Percentiles rank a stretch among this genome's conserved stretches.
These are phyloP conservation scores for Cochlearius cochlearius DNA, from an alignment of 2,113 vertebrate genomes.

Conservation along the genomic window DNA sequence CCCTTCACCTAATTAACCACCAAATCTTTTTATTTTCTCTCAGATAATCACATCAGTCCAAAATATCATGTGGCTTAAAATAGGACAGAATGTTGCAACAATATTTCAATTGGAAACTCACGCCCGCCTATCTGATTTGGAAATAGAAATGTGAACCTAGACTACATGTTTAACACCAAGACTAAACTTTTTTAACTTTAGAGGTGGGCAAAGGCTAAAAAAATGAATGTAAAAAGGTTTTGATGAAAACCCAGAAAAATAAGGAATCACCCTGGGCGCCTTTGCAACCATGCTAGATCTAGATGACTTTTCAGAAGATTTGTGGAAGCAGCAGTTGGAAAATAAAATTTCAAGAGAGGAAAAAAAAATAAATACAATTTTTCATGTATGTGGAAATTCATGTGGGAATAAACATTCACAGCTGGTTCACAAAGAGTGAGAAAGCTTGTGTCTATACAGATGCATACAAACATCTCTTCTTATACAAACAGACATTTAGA, in stretches of 20 bases:
- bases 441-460: not conserved
- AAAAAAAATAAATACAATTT: not conserved
- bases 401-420: not conserved
- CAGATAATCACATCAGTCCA: not conserved
- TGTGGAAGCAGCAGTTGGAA: not conserved
- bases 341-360: not conserved
- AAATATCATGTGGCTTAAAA: not conserved
- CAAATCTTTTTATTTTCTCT: not conserved
- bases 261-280: not conserved
- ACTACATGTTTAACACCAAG: not conserved
- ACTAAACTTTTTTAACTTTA: not conserved
- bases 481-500: not conserved
- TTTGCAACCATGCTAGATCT: not conserved
- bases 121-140: not conserved
- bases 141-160: not conserved
- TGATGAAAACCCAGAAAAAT: not conserved
- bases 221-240: not conserved
- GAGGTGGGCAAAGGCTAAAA: not conserved
- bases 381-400: not conserved
- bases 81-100: not conserved
- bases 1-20: not conserved
- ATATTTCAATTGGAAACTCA: not conserved
- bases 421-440: not conserved
- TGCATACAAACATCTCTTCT: not conserved
- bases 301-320: not conserved